A percentile compares a stretch with the other conserved stretches of the same genome.
Evolutionary conservation across 2,113 vertebrate species (phyloP).

Genomic region (Oreocharis arfaki): DNA sequence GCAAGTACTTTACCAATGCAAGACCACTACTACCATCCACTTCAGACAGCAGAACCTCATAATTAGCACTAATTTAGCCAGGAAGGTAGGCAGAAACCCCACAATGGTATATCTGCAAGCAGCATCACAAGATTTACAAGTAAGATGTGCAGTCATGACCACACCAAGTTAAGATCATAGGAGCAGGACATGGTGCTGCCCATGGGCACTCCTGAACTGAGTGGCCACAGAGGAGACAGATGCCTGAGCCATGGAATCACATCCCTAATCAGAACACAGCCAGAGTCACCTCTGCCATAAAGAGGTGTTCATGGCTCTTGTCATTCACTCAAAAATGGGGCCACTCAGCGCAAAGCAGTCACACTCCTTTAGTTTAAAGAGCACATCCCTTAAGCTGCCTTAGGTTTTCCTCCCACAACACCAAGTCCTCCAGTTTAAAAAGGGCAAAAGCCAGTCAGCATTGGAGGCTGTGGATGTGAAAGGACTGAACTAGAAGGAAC

Average conservation of each 20-base stretch:
- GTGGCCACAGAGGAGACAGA: not conserved
- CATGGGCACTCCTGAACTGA: not conserved
- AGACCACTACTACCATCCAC: not conserved
- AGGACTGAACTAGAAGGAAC: not conserved
- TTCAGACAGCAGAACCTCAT: not conserved
- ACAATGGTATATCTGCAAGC: not conserved
- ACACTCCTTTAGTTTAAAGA: not conserved
- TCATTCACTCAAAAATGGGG: rapidly evolving
- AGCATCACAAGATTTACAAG: not conserved
- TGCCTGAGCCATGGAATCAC: not conserved
- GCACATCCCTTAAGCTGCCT: not conserved
- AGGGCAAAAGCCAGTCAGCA: not conserved
- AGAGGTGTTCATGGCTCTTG: not conserved
- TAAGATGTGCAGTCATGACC: not conserved
- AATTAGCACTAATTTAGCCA: not conserved
- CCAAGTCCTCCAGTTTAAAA: not conserved
- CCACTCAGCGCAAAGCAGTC: not conserved
- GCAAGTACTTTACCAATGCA: not conserved
- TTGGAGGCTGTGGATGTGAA: not conserved
- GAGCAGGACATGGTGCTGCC: not conserved
- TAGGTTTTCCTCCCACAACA: not conserved
- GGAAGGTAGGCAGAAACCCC: not conserved
- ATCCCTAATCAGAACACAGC: not conserved
- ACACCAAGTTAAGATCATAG: not conserved
- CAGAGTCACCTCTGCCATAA: not conserved